These are phyloP conservation scores for Parazoanthus darwini DNA, from an alignment of 92 coral and sea anemone species.

Conservation along the genomic window DNA sequence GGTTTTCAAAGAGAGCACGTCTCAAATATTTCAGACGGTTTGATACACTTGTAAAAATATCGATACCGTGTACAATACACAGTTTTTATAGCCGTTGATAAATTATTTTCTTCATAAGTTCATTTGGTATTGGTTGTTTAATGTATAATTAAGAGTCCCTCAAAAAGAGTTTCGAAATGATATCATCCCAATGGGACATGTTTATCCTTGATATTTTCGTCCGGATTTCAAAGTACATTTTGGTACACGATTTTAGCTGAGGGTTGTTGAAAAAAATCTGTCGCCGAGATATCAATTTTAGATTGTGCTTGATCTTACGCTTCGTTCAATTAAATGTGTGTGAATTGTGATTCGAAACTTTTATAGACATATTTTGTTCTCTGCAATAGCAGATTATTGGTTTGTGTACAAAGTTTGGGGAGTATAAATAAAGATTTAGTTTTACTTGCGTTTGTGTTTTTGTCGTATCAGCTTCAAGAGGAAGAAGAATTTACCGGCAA, in stretches of 20 bases:
- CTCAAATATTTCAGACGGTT: neutral
- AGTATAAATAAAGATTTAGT: conserved; percentile 35
- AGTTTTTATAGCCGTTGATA: conserved; percentile 1
- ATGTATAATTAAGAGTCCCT: neutral
- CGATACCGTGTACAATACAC: neutral
- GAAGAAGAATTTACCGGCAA: conserved; percentile 10
- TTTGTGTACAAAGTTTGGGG: conserved; percentile 33
- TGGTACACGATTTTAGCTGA: neutral
- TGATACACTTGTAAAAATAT: neutral
- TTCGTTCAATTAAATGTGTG: conserved; percentile 31
- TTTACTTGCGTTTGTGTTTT: conserved; percentile 24
- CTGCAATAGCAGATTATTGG: conserved; percentile 37
- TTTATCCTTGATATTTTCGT: conserved; percentile 9
- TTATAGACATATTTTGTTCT: conserved; percentile 2
- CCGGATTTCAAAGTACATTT: conserved; percentile 33
- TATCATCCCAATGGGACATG: conserved; percentile 18
- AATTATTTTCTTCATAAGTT: conserved; percentile 19
- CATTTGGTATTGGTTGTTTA: neutral
- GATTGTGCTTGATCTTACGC: conserved; percentile 18
- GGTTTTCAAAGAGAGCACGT: neutral
- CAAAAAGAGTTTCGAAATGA: neutral
- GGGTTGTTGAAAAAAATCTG: conserved; percentile 30
- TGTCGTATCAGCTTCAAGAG: neutral
- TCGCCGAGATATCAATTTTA: conserved; percentile 14
- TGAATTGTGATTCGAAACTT: conserved; percentile 26